Evolutionary conservation across 2,888 invertebrate genomes (phyloP).

Genomic region (Pheosia gnoma): DNA sequence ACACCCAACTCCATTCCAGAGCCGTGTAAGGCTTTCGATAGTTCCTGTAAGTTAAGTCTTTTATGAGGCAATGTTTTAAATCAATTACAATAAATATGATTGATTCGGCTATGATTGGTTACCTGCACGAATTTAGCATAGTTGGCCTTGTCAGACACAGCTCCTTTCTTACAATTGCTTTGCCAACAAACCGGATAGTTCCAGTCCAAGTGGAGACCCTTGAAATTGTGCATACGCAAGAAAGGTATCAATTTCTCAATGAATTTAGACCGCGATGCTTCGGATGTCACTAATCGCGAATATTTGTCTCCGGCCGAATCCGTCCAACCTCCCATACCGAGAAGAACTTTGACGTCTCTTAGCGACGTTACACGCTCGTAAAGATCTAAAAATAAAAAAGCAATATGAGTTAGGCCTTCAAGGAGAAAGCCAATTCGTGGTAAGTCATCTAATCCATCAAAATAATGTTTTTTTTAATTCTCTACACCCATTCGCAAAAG

Average conservation of each 20-base stretch:
- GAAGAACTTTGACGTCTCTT: slow-evolving; percentile 86
- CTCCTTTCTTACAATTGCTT: slow-evolving; percentile 93
- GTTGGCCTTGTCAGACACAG: slow-evolving; percentile 90
- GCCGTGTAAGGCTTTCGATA: slow-evolving; percentile 86
- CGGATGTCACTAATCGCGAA: slow-evolving; percentile 89
- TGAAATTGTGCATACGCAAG: slow-evolving; percentile 89
- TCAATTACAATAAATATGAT: background rate
- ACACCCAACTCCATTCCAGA: slow-evolving; percentile 90
- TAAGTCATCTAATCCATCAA: no score
- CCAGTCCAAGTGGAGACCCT: slow-evolving; percentile 96
- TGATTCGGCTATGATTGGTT: slow-evolving; percentile 21
- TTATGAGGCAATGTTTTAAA: background rate
- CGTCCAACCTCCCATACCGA: slow-evolving; percentile 98
- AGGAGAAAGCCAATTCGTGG: no score
- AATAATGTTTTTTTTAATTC: no score
- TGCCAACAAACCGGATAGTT: slow-evolving; percentile 98
- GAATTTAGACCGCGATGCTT: slow-evolving; percentile 87
- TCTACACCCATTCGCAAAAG: no score
- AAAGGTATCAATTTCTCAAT: slow-evolving; percentile 88
- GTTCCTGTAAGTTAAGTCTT: slow-evolving; percentile 75
- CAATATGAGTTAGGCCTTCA: background rate
- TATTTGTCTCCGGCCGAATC: slow-evolving; percentile 96
- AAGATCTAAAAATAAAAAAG: slow-evolving; percentile 83
- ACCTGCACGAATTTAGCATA: slow-evolving; percentile 90
- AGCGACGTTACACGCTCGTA: slow-evolving; percentile 91